These are phyloP conservation scores for Drosophila bifasciata DNA, from an alignment of 1,140 invertebrate species.

Conservation along the genomic window DNA sequence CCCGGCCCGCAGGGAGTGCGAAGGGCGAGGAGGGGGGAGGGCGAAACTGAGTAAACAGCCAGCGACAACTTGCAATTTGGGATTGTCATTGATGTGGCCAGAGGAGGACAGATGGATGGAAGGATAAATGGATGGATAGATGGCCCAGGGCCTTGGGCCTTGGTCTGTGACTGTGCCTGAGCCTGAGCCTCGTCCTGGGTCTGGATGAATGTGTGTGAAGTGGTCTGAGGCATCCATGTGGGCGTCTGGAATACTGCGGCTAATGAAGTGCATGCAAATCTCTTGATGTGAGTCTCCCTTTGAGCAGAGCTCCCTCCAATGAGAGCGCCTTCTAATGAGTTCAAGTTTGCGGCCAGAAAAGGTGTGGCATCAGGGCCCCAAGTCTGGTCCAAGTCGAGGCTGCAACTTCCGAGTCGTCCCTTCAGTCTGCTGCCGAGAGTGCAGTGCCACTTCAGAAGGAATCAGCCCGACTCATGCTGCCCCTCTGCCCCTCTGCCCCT, in stretches of 20 bases:
- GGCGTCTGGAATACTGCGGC: constrained; percentile 57
- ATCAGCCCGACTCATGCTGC: constrained; percentile 1
- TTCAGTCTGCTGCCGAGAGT: constrained; percentile 33
- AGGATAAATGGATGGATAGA: constrained; percentile 12
- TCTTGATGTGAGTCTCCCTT: constrained; percentile 27
- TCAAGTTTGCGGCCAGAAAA: constrained; percentile 51
- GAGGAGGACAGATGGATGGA: constrained; percentile 18
- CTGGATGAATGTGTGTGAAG: too few relatives aligned
- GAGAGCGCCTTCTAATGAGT: constrained; percentile 68
- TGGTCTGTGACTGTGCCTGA: too few relatives aligned
- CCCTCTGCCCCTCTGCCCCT: constrained; percentile 9
- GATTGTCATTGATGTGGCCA: constrained; percentile 72
- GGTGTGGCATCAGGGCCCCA: constrained; percentile 48
- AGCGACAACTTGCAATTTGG: constrained; percentile 62
- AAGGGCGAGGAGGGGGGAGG: not conserved
- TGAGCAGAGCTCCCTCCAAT: constrained; percentile 5
- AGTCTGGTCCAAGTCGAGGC: constrained; percentile 26
- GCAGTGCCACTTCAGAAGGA: constrained; percentile 45
- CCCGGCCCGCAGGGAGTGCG: constrained; percentile 20
- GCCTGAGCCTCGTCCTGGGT: too few relatives aligned
- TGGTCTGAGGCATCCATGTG: constrained; percentile 19
- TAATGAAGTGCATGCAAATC: constrained; percentile 81
- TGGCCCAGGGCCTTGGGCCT: not conserved
- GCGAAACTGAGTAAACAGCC: constrained; percentile 41
- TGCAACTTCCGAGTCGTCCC: constrained; percentile 22